Evolutionary conservation across 2,888 invertebrate species (phyloP), one percentile per base, ranked within the genome.

Genomic region (Leucozona laternaria): DNA sequence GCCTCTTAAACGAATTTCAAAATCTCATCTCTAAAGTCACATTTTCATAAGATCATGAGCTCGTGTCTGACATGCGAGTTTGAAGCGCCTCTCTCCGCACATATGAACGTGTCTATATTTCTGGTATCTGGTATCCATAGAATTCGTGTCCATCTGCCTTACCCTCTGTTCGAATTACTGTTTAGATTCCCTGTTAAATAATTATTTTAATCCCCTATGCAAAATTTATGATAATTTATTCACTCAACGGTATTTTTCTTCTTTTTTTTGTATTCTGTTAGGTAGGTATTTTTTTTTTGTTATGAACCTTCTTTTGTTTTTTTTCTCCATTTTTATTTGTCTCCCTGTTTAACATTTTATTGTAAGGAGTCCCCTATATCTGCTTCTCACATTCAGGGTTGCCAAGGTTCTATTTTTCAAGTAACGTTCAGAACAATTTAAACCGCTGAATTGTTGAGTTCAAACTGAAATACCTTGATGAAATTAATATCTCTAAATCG

Each of bases 141-240:
- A 11, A 48, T 53, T 64, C 20, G 58, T 70, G 57, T 75, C 82
- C 78, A 81, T 81, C 86, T 73, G 78, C 50, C 22, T 73, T 55
- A 77, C 48, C 81, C 73, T 73, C 68, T 68, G 73, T 28, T 31
- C 66, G 77, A 75, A 86, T 78, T 75, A 79, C 82, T 79, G 64
- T 64, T 57, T 68, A 50, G 70, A 73, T 78, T 81, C 78, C 28
- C 60, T 73, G 68, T 75, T 81, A 64, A 68, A 73, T 45, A 62
- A 31, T 31, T 37, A 62, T 79, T 53, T 53, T 55, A 87, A 78
- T 87, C 60, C 79, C 79, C 71, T 87, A 87, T 87, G 83, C 87
- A 87, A 79, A 87, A 83, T 87, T 79, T 87, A 87, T 87, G 83
- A 73, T 87, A 87, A 87, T 87, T 87, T 87, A 87, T 87, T 83